Base-by-base conservation (phyloP, 2,888 invertebrate genomes). In the Drosophila paranaensis region DNA sequence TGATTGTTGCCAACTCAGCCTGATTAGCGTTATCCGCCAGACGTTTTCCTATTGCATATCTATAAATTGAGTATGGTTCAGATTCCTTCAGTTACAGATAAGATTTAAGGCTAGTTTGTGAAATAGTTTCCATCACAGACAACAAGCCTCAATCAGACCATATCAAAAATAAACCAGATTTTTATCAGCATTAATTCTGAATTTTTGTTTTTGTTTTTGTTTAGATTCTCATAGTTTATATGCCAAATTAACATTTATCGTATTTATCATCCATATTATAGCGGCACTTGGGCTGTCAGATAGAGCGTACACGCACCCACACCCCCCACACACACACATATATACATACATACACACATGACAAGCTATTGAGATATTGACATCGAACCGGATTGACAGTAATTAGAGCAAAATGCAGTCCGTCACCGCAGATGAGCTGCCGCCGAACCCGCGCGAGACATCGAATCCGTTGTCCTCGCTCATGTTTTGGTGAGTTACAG, bases 401-500 rank as follows among this genome's bases (percentile, higher is more conserved):
- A 68, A 68, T 54, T 56, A 43, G 61, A 46, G 10, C 50, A 82
- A 77, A 72, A 92, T 93, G 92, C 93, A 92, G 81, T 92, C 93
- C 60, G 71, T 89, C 55, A 93, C 93, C 83, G 89, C 91, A 60
- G 91, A 90, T 62, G 91, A 92, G 56, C 91, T 93, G 78, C 93
- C 93, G 58, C 91, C 93, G 70, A 95, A 95, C 93, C 95, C 95
- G 3, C 93, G 94, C 65, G 94, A 94, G 80, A 93, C 91, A 50
- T 94, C 95, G 14, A 95, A 94, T 87, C 79, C 94, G 8, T 82
- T 96, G 9, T 95, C 96, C 3, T 93, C 95, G 67, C 91, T 96
- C 35, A 92, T 95, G 51, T 96, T 95, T 92, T 95, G 95, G 92
- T 93, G 76, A 74, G 91, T 71, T 63, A 20, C 6, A 27, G 27